These are phyloP conservation scores for Acanthurus lineatus DNA, from an alignment of 2,797 vertebrate genomes.

Conservation along the genomic window DNA sequence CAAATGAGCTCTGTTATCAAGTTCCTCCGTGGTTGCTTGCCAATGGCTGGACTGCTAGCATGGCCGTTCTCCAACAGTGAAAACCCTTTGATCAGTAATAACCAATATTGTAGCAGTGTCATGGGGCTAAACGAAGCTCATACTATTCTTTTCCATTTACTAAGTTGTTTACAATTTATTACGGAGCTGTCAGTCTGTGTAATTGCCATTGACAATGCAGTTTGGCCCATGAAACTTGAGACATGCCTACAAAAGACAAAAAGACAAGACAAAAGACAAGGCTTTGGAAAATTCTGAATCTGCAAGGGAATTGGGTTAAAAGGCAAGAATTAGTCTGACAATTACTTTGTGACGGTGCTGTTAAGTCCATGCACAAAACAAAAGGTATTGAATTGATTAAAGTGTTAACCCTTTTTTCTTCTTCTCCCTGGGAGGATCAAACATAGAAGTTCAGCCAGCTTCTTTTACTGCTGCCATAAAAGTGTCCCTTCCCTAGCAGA, in stretches of 20 bases:
- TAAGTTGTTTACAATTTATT: conserved; percentile 78
- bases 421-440: conserved; percentile 71
- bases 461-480: conserved; percentile 80
- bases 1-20: conserved; percentile 73
- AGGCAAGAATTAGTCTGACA: conserved; percentile 73
- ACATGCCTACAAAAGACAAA: conserved; percentile 55
- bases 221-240: conserved; percentile 63
- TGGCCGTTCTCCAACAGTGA: conserved; percentile 62
- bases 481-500: conserved; percentile 67
- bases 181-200: conserved; percentile 62
- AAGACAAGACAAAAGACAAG: conserved; percentile 37
- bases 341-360: conserved; percentile 63
- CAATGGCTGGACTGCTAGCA: conserved; percentile 62
- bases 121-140: conserved; percentile 39
- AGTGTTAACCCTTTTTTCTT: conserved; percentile 62
- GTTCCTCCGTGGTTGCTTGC: conserved; percentile 61
- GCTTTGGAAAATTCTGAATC: conserved; percentile 63
- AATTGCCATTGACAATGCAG: conserved; percentile 65
- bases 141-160: conserved; percentile 63
- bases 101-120: conserved; percentile 49
- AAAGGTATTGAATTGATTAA: conserved; percentile 75
- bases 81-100: conserved; percentile 71
- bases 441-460: conserved; percentile 67
- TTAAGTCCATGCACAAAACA: conserved; percentile 61
- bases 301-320: conserved; percentile 66